These are phyloP conservation scores for Sparidentex hasta DNA, from an alignment of 2,797 vertebrate species.

Conservation along the genomic window DNA sequence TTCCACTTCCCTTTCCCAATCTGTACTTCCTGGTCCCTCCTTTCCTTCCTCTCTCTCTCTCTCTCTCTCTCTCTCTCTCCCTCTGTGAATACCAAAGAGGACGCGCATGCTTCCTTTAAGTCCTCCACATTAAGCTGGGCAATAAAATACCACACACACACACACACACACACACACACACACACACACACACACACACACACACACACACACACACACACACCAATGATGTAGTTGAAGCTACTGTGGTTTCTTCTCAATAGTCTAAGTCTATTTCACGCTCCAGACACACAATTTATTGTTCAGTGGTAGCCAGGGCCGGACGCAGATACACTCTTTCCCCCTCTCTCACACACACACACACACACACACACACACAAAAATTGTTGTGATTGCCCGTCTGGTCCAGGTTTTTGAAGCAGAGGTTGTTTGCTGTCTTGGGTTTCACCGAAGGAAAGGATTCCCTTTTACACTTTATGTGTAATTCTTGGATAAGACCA, in stretches of 20 bases:
- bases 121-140: slow-evolving; percentile 62
- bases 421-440: slow-evolving; percentile 23
- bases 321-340: slow-evolving; percentile 1
- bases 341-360: not conserved
- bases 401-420: slow-evolving; percentile 23
- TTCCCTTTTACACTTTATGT: slow-evolving; percentile 14
- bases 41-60: not conserved
- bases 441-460: slow-evolving; percentile 10
- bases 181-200: slow-evolving; percentile 27
- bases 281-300: slow-evolving; percentile 65
- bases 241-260: slow-evolving; percentile 65
- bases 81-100: slow-evolving; percentile 61
- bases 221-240: slow-evolving; percentile 40
- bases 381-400: slow-evolving; percentile 37
- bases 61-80: slow-evolving; percentile 1
- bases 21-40: not conserved
- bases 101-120: slow-evolving; percentile 57
- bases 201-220: slow-evolving; percentile 37
- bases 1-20: slow-evolving; percentile 3
- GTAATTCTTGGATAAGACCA: slow-evolving; percentile 15
- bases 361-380: slow-evolving; percentile 15
- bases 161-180: slow-evolving; percentile 35
- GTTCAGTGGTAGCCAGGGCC: slow-evolving; percentile 23
- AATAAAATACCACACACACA: slow-evolving; percentile 51
- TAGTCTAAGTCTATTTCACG: slow-evolving; percentile 65